These are phyloP conservation scores for Macquaria australasica DNA, from an alignment of 2,113 vertebrate species.

Conservation along the genomic window DNA sequence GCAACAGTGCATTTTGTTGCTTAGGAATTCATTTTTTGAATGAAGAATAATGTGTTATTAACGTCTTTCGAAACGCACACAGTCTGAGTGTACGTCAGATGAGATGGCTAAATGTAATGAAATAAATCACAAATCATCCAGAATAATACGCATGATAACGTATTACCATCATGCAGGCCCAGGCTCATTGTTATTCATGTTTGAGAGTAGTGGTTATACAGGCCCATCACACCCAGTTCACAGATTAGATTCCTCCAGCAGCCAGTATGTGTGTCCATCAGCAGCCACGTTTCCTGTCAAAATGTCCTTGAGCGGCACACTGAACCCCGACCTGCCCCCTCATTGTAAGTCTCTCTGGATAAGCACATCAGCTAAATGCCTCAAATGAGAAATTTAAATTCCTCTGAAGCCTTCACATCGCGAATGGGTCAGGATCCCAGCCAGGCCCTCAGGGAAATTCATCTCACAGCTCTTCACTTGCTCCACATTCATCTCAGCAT, in stretches of 20 bases:
- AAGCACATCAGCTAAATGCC: slow-evolving; percentile 19
- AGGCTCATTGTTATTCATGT: slow-evolving; percentile 15
- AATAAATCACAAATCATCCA: not conserved
- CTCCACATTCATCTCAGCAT: slow-evolving; percentile 23
- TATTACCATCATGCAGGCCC: not conserved
- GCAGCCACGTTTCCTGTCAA: not conserved
- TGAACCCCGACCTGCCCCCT: slow-evolving; percentile 1
- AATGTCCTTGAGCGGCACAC: slow-evolving; percentile 18
- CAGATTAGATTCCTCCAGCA: slow-evolving; percentile 6
- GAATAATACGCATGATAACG: not conserved
- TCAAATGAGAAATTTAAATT: slow-evolving; percentile 32
- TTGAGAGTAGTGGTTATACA: not conserved
- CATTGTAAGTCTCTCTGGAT: slow-evolving; percentile 22
- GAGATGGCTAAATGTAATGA: not conserved
- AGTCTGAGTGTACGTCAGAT: not conserved
- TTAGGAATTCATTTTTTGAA: not conserved
- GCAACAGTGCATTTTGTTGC: not conserved
- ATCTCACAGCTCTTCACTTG: not conserved
- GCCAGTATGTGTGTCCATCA: not conserved
- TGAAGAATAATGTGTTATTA: not conserved
- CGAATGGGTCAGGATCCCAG: not conserved
- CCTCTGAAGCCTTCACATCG: not conserved
- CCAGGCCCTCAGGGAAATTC: slow-evolving; percentile 8
- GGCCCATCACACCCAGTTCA: slow-evolving; percentile 12
- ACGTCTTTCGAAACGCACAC: not conserved